phyloP scores from a whole-genome alignment of 2,113 vertebrate species.

The Prionailurus bengalensis region DNA sequence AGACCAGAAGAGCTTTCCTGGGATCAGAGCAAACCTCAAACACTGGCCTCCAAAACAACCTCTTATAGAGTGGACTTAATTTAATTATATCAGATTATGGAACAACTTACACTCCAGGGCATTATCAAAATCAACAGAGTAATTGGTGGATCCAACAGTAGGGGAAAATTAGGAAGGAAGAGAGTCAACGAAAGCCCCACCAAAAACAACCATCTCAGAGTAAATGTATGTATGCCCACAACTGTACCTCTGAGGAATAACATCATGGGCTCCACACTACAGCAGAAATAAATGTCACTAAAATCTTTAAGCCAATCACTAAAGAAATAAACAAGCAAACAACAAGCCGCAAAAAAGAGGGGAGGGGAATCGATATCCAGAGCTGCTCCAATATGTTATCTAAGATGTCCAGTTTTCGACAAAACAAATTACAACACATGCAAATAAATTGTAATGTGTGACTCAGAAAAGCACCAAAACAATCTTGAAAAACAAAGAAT shows the following conservation, averaged over 20 bases:
- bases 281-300: neutral
- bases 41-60: neutral
- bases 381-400: neutral
- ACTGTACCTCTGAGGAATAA: neutral
- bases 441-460: neutral
- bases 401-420: neutral
- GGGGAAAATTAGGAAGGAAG: neutral
- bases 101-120: neutral
- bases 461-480: neutral
- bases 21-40: neutral
- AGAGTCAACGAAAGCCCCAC: neutral
- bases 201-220: neutral
- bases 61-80: neutral
- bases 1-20: neutral
- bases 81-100: neutral
- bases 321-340: neutral
- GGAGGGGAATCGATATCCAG: neutral
- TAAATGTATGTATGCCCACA: neutral
- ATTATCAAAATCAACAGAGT: neutral
- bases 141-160: neutral
- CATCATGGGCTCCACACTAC: neutral
- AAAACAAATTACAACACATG: neutral
- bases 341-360: neutral
- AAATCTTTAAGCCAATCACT: neutral
- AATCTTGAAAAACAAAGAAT: neutral